Conservation (phyloP, 2,888 invertebrate species). For the Hermaeophaga mercurialis region DNA sequence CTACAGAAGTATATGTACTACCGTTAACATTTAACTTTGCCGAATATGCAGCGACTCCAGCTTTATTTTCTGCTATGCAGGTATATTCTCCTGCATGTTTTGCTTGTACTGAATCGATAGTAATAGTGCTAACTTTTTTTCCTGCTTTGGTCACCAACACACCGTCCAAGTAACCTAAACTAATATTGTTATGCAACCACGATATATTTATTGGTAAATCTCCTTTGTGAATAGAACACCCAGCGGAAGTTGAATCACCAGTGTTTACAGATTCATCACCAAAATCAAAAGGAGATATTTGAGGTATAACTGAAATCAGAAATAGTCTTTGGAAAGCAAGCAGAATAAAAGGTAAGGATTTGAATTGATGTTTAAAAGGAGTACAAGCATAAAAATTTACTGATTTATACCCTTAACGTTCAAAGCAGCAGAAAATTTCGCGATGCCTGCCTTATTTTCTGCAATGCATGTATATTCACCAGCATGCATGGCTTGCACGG, state of each 20-base stretch:
- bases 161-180: conserved; percentile 50
- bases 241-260: conserved; percentile 71
- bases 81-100: conserved; percentile 78
- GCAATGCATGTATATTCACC: conserved; percentile 80
- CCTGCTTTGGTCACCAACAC: conserved; percentile 61
- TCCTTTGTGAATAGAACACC: conserved; percentile 73
- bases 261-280: conserved; percentile 67
- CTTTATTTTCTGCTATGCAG: conserved; percentile 69
- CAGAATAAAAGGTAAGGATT: no score
- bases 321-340: no score
- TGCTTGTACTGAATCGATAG: conserved; percentile 73
- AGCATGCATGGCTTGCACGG: conserved; percentile 72
- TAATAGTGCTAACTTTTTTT: conserved; percentile 61
- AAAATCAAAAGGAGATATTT: conserved; percentile 62
- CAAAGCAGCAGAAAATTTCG: conserved; percentile 60
- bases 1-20: no score
- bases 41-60: conserved; percentile 61
- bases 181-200: conserved; percentile 75
- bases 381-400: no score
- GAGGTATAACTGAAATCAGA: conserved; percentile 54
- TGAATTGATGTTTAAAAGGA: no score
- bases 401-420: conserved; percentile 63
- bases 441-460: conserved; percentile 62
- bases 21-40: conserved; percentile 63
- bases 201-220: conserved; percentile 74